These are phyloP conservation scores for Dorcus parallelipipedus DNA, from an alignment of 2,888 invertebrate species.

Conservation along the genomic window DNA sequence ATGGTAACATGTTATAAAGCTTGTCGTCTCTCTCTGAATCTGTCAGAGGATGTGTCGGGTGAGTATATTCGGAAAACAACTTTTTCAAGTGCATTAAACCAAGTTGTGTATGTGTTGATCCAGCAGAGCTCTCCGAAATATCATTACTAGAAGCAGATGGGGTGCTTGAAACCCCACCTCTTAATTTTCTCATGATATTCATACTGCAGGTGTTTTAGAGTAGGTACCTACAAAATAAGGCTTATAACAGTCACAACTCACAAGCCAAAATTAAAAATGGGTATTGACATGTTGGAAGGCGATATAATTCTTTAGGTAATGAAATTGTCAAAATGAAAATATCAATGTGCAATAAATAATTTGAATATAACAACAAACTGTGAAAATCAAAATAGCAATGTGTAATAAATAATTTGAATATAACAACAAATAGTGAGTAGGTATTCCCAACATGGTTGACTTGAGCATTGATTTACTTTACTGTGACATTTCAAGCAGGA, in stretches of 20 bases:
- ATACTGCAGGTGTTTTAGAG: constrained; percentile 47
- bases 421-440: constrained; percentile 7
- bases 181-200: constrained; percentile 92
- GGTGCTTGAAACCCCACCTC: constrained; percentile 58
- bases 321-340: too few relatives aligned
- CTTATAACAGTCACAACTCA: too few relatives aligned
- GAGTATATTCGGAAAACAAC: constrained; percentile 90
- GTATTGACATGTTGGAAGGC: too few relatives aligned
- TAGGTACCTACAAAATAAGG: constrained; percentile 5
- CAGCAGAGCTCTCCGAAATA: constrained; percentile 57
- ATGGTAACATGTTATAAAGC: constrained; percentile 94
- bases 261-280: too few relatives aligned
- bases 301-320: too few relatives aligned
- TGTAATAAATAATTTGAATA: constrained; percentile 7
- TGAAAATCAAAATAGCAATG: too few relatives aligned
- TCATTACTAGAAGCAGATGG: constrained; percentile 53
- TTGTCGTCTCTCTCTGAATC: constrained; percentile 87
- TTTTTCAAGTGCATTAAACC: constrained; percentile 96
- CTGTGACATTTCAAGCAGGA: not conserved
- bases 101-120: constrained; percentile 78
- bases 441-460: constrained; percentile 15
- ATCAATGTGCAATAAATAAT: too few relatives aligned
- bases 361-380: too few relatives aligned
- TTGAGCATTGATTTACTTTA: constrained; percentile 13
- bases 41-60: constrained; percentile 76